Evolutionary conservation across 2,797 vertebrate species (phyloP), one percentile per base, ranked within the genome.

Genomic region (Tauraco hartlaubi): DNA sequence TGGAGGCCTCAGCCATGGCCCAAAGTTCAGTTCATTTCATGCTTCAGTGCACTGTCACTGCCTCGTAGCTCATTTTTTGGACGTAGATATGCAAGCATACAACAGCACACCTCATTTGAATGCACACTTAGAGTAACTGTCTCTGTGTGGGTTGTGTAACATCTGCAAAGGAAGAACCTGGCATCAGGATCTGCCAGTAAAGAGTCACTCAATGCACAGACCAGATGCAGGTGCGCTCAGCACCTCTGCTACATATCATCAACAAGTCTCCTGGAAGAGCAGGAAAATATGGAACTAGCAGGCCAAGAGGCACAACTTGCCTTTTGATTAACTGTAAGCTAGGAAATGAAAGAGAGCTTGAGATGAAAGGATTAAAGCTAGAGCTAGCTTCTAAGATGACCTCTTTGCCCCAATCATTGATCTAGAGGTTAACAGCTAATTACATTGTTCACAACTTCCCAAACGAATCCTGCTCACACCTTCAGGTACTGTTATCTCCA

Each of bases 101-200:
- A 73, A 46, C 54, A 82, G 75, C 55, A 74, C 76, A 87, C 49
- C 67, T 74, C 62, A 82, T 94, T 26, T 83, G 88, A 90, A 95
- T 68, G 74, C 59, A 79, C 33, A 10, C 48, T 79, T 26, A 17
- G 52, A 94, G 43, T 82, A 90, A 88, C 63, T 67, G 91, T 83
- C 67, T 61, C 59, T 25, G 6, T 79, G 68, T 73, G 85, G 80
- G 83, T 86, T 95, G 83, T 94, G 75, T 76, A 94, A 95, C 85
- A 94, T 64, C 92, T 92, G 90, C 83, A 87, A 90, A 84, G 44
- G 39, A 92, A 26, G 2, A 64, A 31, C 39, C 66, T 77, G 55
- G 54, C 51, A 76, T 39, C 6, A 0, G 74, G 71, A 76, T 63
- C 43, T 68, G 79, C 43, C 0, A 0, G 4, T 31, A 56, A 56